phyloP scores from a whole-genome alignment of 2,113 vertebrate genomes.

The Sinocyclocheilus grahami region DNA sequence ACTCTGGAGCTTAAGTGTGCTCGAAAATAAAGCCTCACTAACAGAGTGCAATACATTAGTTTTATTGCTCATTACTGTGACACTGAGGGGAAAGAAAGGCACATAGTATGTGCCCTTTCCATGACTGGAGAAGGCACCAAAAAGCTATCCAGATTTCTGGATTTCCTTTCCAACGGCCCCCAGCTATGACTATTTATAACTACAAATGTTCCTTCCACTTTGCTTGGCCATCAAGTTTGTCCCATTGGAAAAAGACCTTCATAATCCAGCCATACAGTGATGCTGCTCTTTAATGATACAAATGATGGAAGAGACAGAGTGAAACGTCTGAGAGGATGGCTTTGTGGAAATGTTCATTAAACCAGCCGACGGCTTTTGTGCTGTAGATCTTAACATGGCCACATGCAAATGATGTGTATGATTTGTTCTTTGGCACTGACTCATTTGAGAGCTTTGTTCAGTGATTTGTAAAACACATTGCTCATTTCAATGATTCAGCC shows the following conservation, averaged over 20 bases:
- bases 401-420: slow-evolving; percentile 27
- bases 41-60: background rate
- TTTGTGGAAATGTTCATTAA: slow-evolving; percentile 34
- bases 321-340: slow-evolving; percentile 8
- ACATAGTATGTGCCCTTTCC: slow-evolving; percentile 17
- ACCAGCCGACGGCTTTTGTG: background rate
- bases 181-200: slow-evolving; percentile 51
- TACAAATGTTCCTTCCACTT: slow-evolving; percentile 32
- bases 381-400: slow-evolving; percentile 24
- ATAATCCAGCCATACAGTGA: slow-evolving; percentile 7
- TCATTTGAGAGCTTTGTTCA: slow-evolving; percentile 38
- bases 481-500: slow-evolving; percentile 30
- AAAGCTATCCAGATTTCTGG: slow-evolving; percentile 43
- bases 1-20: background rate
- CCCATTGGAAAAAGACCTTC: slow-evolving; percentile 26
- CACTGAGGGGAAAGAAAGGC: slow-evolving; percentile 23
- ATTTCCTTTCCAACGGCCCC: slow-evolving; percentile 35
- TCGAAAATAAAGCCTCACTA: background rate
- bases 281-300: slow-evolving; percentile 8
- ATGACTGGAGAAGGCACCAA: slow-evolving; percentile 32
- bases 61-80: slow-evolving; percentile 23
- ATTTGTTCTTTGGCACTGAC: slow-evolving; percentile 40
- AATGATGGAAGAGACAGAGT: slow-evolving; percentile 1
- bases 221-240: slow-evolving; percentile 30
- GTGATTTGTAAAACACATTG: slow-evolving; percentile 47